A percentile compares a stretch with the other conserved stretches of the same genome.
Evolutionary conservation across 2,113 vertebrate genomes (phyloP).

Genomic region (Mustelus asterias): DNA sequence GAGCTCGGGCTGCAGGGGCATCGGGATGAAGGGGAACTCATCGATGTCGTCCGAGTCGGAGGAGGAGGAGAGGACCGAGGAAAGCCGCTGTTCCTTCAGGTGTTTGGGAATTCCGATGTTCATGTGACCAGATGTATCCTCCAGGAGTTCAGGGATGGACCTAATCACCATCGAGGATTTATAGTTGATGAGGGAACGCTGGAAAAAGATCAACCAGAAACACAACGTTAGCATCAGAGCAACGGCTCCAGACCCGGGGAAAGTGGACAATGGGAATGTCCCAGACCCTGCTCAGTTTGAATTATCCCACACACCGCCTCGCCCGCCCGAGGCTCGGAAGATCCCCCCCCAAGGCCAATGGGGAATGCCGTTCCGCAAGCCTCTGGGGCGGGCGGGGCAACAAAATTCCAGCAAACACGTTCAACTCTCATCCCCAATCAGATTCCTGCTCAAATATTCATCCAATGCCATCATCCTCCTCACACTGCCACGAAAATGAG

Average conservation of each 20-base stretch:
- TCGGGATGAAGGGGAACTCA: slow-evolving; percentile 86
- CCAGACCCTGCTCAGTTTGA: too few relatives aligned
- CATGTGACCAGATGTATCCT: slow-evolving; percentile 78
- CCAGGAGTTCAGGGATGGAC: slow-evolving; percentile 82
- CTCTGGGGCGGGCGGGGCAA: too few relatives aligned
- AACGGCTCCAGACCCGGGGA: background rate
- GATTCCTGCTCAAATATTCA: too few relatives aligned
- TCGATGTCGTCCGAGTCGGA: slow-evolving; percentile 90
- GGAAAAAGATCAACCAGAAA: slow-evolving; percentile 38
- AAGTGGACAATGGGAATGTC: too few relatives aligned
- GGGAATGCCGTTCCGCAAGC: too few relatives aligned
- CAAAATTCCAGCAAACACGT: too few relatives aligned
- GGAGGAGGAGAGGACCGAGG: slow-evolving; percentile 78
- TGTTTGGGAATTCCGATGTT: slow-evolving; percentile 83
- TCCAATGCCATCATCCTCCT: too few relatives aligned
- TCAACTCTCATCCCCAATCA: too few relatives aligned
- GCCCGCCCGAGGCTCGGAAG: too few relatives aligned
- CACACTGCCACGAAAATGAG: too few relatives aligned
- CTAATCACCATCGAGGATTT: slow-evolving; percentile 96
- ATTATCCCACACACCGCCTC: too few relatives aligned
- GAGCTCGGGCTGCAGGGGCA: slow-evolving; percentile 84
- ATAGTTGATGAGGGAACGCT: slow-evolving; percentile 94
- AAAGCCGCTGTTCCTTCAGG: slow-evolving; percentile 60
- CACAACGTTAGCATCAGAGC: background rate
- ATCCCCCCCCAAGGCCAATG: too few relatives aligned